Percentiles rank a stretch among this genome's conserved stretches.
Evolutionary conservation across 2,113 vertebrate genomes (phyloP).

Genomic region (Acrocephalus kingi): DNA sequence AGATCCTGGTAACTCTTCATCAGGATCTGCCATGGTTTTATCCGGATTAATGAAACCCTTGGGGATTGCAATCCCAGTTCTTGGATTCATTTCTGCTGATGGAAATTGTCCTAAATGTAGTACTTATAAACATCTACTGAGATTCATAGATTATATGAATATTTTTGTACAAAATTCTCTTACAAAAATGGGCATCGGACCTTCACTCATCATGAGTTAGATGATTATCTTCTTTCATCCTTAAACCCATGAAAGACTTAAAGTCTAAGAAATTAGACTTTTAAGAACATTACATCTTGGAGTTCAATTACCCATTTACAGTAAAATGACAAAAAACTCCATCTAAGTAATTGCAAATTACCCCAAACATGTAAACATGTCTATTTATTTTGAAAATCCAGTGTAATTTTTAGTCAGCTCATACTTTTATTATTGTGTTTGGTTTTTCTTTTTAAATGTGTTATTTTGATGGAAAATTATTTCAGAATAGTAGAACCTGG

Average conservation of each 20-base stretch:
- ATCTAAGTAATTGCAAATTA: not conserved
- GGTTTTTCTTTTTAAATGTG: not conserved
- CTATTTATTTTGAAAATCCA: not conserved
- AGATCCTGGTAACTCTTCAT: not conserved
- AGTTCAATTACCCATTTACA: not conserved
- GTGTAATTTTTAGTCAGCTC: not conserved
- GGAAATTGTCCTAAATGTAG: not conserved
- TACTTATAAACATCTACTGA: not conserved
- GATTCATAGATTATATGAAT: not conserved
- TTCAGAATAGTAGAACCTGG: not conserved
- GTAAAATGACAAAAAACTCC: not conserved
- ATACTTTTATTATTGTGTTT: not conserved
- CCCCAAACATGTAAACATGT: not conserved
- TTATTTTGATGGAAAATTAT: not conserved
- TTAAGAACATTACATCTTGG: not conserved
- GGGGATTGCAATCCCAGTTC: not conserved
- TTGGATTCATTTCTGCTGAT: not conserved
- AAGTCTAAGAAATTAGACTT: not conserved
- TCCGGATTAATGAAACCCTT: not conserved
- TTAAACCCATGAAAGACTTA: not conserved
- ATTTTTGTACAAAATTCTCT: not conserved
- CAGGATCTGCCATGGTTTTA: not conserved
- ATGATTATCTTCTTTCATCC: not conserved
- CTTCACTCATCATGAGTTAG: not conserved
- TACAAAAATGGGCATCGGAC: not conserved